Evolutionary conservation across 2,797 vertebrate genomes (phyloP), one percentile per base, ranked within the genome.

Genomic region (Odontamblyopus lacepedii): DNA sequence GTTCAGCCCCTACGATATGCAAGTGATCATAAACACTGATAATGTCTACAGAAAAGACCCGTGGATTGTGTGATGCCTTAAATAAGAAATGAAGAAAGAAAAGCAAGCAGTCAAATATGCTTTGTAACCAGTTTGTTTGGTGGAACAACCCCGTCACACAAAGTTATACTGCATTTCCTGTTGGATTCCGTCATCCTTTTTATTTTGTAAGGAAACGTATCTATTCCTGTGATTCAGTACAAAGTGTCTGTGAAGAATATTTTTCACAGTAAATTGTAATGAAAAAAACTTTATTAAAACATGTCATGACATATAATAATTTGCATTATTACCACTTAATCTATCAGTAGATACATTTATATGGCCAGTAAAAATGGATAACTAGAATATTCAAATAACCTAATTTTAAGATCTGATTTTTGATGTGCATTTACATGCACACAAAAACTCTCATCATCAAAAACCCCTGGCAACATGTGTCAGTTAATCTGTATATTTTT

Each of bases 21-120:
- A 77, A 56, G n/a, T 27, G 66, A 88, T 85, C 59, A 30, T 30
- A 74, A 81, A 76, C 63, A 53, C 66, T 78, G 80, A 87, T 88
- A 77, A 74, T 32, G 32, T 55, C 57, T 62, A 63, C 71, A 74
- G 50, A 70, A 82, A 73, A 63, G 61, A 72, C 51, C 55, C 55
- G 72, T 57, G 3, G 30, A 69, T 74, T 72, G 60, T 63, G 29
- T 71, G 56, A 67, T 72, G 63, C 53, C 61, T 72, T 56, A 18
- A 82, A 89, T 69, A 80, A 85, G 60, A 79, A 38, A 38, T 8
- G 9, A 38, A 9, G 35, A 38, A 50, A 50, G 44, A 29, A 50
- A 67, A 53, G 65, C 16, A 53, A 53, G 64, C 50, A 32, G 18
- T 16, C 18, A 13, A 53, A 51, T 30, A 12, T 0, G 15, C 48